A percentile compares a stretch with the other conserved stretches of the same genome.
Conservation (phyloP, 2,113 vertebrate species). For the Perca flavescens region DNA sequence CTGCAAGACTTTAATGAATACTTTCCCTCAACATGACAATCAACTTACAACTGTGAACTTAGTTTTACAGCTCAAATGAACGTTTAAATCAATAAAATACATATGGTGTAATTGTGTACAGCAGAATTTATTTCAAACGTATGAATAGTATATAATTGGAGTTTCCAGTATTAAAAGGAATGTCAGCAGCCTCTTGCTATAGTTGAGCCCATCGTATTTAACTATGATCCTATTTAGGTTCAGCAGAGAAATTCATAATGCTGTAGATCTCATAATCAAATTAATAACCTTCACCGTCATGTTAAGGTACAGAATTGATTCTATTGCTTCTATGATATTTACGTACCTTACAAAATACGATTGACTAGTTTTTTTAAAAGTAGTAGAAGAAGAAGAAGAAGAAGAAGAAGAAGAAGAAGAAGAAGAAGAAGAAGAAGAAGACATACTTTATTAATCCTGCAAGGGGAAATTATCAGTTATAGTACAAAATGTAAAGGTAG, state of each 20-base stretch:
- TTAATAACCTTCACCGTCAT: not conserved
- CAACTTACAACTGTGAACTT: not conserved
- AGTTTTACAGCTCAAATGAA: constrained; percentile 3
- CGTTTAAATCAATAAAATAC: constrained; percentile 8
- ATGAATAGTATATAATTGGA: not conserved
- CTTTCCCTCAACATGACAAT: not conserved
- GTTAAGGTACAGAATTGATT: not conserved
- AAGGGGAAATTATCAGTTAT: too few relatives aligned
- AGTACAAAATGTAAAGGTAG: not conserved
- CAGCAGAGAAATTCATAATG: not conserved
- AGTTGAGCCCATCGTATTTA: not conserved
- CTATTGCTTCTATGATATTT: not conserved
- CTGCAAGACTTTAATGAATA: constrained; percentile 2
- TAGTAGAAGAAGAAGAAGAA: too few relatives aligned
- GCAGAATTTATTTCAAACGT: not conserved
- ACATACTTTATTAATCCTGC: too few relatives aligned
- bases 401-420: too few relatives aligned
- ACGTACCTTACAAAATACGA: not conserved
- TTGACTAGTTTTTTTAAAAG: not conserved
- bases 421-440: too few relatives aligned
- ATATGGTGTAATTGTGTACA: not conserved
- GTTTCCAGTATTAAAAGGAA: not conserved
- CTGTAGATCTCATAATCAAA: not conserved
- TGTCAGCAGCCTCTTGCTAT: not conserved
- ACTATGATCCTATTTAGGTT: not conserved